Conservation (phyloP, 2,113 vertebrate genomes). For the Siphamia tubifer region DNA sequence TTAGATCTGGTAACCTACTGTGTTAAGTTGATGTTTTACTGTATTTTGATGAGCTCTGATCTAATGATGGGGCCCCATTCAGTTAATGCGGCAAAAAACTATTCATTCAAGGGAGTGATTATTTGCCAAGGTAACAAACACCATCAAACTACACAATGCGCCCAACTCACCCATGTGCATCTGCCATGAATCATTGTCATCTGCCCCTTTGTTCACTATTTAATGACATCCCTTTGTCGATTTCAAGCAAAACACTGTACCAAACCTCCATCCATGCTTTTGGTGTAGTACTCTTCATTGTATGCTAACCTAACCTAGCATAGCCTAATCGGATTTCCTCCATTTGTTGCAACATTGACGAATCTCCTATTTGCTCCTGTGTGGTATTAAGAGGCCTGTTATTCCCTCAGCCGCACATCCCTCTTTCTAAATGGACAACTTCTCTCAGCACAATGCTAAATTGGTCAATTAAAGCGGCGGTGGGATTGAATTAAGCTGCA, state of each 20-base stretch:
- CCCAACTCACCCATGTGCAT: slow-evolving; percentile 9
- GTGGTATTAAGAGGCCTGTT: slow-evolving; percentile 69
- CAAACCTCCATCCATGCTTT: slow-evolving; percentile 8
- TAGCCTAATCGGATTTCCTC: slow-evolving; percentile 60
- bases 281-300: not conserved
- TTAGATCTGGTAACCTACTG: slow-evolving; percentile 39
- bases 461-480: slow-evolving; percentile 78
- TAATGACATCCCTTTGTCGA: not conserved
- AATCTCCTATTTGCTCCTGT: slow-evolving; percentile 66
- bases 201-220: slow-evolving; percentile 27
- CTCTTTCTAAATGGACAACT: slow-evolving; percentile 77
- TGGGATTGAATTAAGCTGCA: slow-evolving; percentile 79
- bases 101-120: slow-evolving; percentile 29
- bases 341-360: slow-evolving; percentile 66
- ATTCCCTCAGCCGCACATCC: slow-evolving; percentile 74
- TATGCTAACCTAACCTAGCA: slow-evolving; percentile 43
- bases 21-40: slow-evolving; percentile 38
- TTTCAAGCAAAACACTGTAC: slow-evolving; percentile 6
- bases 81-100: not conserved
- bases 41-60: slow-evolving; percentile 58
- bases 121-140: not conserved
- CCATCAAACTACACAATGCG: slow-evolving; percentile 5
- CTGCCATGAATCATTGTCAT: slow-evolving; percentile 29
- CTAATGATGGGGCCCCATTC: not conserved
- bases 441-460: slow-evolving; percentile 80